Base-by-base conservation (phyloP, 2,113 vertebrate species). In the Apteryx owenii region DNA sequence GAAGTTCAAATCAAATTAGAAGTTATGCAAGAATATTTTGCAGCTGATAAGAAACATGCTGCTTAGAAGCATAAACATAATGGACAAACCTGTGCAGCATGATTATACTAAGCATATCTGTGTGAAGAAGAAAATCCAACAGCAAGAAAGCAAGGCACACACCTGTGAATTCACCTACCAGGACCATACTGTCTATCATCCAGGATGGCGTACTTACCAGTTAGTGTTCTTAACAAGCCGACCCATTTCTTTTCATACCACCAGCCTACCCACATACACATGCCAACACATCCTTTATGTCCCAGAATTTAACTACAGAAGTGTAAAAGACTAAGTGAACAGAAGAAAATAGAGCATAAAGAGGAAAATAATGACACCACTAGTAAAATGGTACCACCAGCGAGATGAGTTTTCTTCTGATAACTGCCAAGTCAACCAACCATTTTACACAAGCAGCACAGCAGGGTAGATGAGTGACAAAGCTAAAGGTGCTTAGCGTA, bases 201-300 rank as follows among this genome's bases (percentile, higher is more conserved):
- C 0, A 0, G 21, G 48, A 12, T 64, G 56, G 9, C 3, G n/a
- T 31, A 75, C 11, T 70, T 78, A 66, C 21, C n/a, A 72, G 31
- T 33, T 72, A 11, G 9, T 22, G 46, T 50, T 64, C 44, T 58
- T 77, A 66, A 58, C 6, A 28, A 1, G 23, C 16, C 1, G 1
- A 91, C 66, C 6, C 31, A 51, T 50, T 46, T 61, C 1, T 48
- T 82, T 87, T 53, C 36, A 76, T 64, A 72, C 71, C 31, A 25
- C 22, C 36, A 11, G 17, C 20, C 36, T 58, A 65, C 75, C n/a
- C 48, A 64, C 23, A 33, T 54, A 58, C 12, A 60, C 16, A 31
- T 1, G 3, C 4, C 36, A 86, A 69, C 20, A 29, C 17, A 22
- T 8, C 5, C 18, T 42, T 70, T 44, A 54, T 1, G 3, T 33